These are phyloP conservation scores for Geophilus truncorum DNA, from an alignment of 2,888 invertebrate genomes.

Conservation along the genomic window DNA sequence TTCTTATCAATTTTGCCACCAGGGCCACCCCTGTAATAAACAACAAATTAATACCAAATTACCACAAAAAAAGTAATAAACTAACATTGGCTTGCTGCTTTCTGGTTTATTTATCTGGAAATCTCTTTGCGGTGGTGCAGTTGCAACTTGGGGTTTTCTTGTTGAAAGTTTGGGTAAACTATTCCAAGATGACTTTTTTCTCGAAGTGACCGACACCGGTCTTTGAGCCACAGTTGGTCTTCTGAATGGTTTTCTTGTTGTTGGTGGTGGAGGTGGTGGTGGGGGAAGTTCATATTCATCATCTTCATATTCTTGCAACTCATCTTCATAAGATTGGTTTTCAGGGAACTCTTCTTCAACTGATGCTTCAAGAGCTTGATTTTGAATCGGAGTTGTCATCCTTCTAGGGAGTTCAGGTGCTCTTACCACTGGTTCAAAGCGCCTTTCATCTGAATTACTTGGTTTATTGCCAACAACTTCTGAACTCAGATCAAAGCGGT, in stretches of 20 bases:
- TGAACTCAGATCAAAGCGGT: not conserved
- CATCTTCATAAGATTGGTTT: not conserved
- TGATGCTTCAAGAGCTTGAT: not conserved
- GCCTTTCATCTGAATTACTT: not conserved
- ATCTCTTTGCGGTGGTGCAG: not conserved
- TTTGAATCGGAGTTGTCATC: not conserved
- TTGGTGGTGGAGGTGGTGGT: not conserved
- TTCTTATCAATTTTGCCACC: conserved; percentile 50
- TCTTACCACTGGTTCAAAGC: not conserved
- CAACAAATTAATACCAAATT: too few relatives aligned
- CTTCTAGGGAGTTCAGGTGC: not conserved
- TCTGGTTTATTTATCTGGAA: not conserved
- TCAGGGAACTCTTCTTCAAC: conserved; percentile 28
- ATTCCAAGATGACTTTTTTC: not conserved
- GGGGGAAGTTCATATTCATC: not conserved
- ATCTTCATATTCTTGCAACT: not conserved
- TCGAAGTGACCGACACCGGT: not conserved
- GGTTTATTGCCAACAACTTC: not conserved
- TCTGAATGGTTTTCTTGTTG: not conserved
- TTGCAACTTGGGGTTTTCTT: not conserved
- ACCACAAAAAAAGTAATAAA: not conserved
- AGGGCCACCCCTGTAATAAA: not conserved
- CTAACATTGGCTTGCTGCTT: not conserved
- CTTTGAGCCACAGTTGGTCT: not conserved
- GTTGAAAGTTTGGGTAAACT: not conserved